Evolutionary conservation across 2,113 vertebrate species (phyloP).

Genomic region (Protobothrops mucrosquamatus): DNA sequence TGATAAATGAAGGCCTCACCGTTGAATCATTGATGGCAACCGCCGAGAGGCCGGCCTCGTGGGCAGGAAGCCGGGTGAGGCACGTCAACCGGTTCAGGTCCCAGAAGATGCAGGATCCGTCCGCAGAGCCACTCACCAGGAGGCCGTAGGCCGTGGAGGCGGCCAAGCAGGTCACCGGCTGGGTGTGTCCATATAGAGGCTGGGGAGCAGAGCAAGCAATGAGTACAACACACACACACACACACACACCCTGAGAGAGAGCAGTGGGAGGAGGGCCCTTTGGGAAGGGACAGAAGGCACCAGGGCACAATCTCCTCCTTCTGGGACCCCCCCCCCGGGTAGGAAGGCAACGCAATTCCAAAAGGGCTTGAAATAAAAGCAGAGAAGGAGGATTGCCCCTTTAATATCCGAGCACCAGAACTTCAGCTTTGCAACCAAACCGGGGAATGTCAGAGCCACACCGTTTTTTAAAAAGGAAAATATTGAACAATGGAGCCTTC

Average conservation of each 20-base stretch:
- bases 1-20: constrained; percentile 70
- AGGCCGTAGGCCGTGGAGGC: constrained; percentile 80
- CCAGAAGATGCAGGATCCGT: constrained; percentile 91
- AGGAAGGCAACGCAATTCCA: not conserved
- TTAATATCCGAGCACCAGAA: not conserved
- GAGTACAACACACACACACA: not conserved
- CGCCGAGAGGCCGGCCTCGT: constrained; percentile 73
- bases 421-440: not conserved
- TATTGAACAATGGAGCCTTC: not conserved
- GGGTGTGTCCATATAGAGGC: constrained; percentile 89
- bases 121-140: constrained; percentile 87
- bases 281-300: not conserved
- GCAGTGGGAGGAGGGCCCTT: not conserved
- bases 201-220: constrained; percentile 44
- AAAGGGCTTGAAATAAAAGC: not conserved
- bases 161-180: constrained; percentile 85
- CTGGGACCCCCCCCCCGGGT: not conserved
- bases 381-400: not conserved
- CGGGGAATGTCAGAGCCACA: not conserved
- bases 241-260: not conserved
- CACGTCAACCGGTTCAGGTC: constrained; percentile 84
- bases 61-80: constrained; percentile 80
- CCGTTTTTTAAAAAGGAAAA: not conserved
- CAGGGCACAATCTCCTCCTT: not conserved
- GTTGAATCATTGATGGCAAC: constrained; percentile 86